Percentiles rank a stretch among this genome's conserved stretches.
Evolutionary conservation across 2,797 vertebrate species (phyloP).

Genomic region (Diceros bicornis): DNA sequence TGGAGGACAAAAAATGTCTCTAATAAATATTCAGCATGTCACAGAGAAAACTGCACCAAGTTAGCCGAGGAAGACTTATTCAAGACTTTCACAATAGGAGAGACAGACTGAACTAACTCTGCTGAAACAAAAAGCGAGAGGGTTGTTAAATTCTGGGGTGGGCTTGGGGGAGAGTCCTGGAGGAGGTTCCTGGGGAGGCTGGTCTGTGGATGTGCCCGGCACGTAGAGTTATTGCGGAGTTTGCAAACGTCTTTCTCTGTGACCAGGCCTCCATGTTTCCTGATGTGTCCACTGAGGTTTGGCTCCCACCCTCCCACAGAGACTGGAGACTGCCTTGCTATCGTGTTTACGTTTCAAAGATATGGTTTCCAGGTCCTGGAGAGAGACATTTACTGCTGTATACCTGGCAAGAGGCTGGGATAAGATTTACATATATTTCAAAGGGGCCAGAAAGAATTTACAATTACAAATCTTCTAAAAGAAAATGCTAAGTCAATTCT

Average conservation of each 20-base stretch:
- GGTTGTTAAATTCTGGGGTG: not conserved
- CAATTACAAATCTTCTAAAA: not conserved
- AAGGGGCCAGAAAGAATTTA: constrained; percentile 12
- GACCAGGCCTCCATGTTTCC: not conserved
- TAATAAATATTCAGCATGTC: not conserved
- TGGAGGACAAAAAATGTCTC: not conserved
- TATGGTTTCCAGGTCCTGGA: not conserved
- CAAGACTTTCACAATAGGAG: not conserved
- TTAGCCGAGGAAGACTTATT: not conserved
- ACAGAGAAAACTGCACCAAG: not conserved
- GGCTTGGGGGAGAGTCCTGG: not conserved
- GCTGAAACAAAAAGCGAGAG: not conserved
- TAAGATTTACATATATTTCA: not conserved
- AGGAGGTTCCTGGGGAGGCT: not conserved
- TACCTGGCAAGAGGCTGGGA: not conserved
- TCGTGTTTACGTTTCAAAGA: not conserved
- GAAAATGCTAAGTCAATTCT: not conserved
- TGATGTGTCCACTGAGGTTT: not conserved
- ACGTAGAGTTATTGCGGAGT: not conserved
- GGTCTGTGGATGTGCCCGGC: not conserved
- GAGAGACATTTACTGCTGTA: not conserved
- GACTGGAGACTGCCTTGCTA: not conserved
- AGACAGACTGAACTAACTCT: not conserved
- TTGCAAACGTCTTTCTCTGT: not conserved
- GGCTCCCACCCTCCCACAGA: not conserved